A percentile compares a stretch with the other conserved stretches of the same genome.
These are phyloP conservation scores for Nomada flava DNA, from an alignment of 2,888 invertebrate species.

Conservation along the genomic window DNA sequence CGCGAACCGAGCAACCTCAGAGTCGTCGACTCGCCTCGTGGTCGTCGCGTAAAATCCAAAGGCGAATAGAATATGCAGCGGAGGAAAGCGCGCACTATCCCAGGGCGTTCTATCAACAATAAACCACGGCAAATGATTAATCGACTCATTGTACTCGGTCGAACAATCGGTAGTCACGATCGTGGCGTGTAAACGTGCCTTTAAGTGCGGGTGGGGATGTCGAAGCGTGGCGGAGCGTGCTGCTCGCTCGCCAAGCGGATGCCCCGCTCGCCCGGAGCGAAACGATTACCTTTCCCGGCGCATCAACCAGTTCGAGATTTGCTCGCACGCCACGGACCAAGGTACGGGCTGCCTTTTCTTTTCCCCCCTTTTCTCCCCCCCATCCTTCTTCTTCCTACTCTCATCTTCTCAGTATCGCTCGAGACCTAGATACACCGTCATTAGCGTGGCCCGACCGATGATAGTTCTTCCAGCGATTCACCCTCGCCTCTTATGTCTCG, in stretches of 20 bases:
- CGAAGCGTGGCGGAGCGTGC: conserved; percentile 80
- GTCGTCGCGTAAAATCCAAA: background rate
- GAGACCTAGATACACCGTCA: conserved; percentile 45
- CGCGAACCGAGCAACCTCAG: background rate
- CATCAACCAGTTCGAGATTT: conserved; percentile 75
- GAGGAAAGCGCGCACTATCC: background rate
- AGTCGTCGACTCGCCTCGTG: background rate
- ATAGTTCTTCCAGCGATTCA: background rate
- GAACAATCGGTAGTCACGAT: conserved; percentile 62
- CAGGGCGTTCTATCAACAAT: conserved; percentile 31
- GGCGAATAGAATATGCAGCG: background rate
- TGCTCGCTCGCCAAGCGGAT: conserved; percentile 75
- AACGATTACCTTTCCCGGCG: conserved; percentile 79
- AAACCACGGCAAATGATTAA: conserved; percentile 53
- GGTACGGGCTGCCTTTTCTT: conserved; percentile 37
- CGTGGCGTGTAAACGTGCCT: conserved; percentile 56
- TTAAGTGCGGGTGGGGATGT: conserved; percentile 72
- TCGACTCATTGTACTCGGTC: conserved; percentile 54
- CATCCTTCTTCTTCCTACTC: conserved; percentile 15
- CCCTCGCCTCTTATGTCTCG: conserved; percentile 6
- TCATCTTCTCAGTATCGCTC: conserved; percentile 12
- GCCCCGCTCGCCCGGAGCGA: conserved; percentile 75
- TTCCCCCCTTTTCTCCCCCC: background rate
- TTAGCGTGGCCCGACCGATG: conserved; percentile 40
- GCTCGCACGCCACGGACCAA: conserved; percentile 55